These are phyloP conservation scores for Gymnobelideus leadbeateri DNA, from an alignment of 2,113 vertebrate species.

Conservation along the genomic window DNA sequence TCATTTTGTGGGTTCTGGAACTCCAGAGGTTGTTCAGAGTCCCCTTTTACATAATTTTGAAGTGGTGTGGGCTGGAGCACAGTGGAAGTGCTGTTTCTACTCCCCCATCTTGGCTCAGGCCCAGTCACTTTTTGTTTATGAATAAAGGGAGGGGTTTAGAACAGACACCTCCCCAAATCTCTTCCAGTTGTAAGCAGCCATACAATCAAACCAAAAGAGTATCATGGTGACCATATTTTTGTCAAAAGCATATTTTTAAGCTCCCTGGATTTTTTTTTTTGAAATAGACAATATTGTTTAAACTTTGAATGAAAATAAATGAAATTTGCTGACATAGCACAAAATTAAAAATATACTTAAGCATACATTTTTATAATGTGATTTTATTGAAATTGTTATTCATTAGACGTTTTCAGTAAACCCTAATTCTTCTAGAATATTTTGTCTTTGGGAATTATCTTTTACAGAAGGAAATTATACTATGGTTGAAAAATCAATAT, in stretches of 20 bases:
- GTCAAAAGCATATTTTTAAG: background rate
- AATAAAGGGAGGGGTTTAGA: background rate
- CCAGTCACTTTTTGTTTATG: too few species aligned
- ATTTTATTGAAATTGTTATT: constrained; percentile 62
- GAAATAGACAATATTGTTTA: background rate
- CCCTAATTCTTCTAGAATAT: constrained; percentile 51
- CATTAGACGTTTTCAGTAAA: constrained; percentile 44
- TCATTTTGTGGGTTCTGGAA: too few species aligned
- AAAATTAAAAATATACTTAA: background rate
- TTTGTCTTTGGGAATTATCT: background rate
- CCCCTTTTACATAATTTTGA: too few species aligned
- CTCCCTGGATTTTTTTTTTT: background rate
- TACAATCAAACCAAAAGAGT: background rate
- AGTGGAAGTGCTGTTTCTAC: too few species aligned
- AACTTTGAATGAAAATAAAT: background rate
- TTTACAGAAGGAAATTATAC: background rate
- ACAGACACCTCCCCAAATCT: background rate
- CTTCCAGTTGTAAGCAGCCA: background rate
- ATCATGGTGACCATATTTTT: background rate
- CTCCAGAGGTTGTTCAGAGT: too few species aligned
- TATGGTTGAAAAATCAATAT: constrained; percentile 61
- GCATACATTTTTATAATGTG: constrained; percentile 36
- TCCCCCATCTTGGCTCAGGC: too few species aligned
- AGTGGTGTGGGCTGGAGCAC: too few species aligned
- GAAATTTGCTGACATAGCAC: background rate